Conservation (phyloP, 2,797 vertebrate genomes). For the Gobio occitaniae region DNA sequence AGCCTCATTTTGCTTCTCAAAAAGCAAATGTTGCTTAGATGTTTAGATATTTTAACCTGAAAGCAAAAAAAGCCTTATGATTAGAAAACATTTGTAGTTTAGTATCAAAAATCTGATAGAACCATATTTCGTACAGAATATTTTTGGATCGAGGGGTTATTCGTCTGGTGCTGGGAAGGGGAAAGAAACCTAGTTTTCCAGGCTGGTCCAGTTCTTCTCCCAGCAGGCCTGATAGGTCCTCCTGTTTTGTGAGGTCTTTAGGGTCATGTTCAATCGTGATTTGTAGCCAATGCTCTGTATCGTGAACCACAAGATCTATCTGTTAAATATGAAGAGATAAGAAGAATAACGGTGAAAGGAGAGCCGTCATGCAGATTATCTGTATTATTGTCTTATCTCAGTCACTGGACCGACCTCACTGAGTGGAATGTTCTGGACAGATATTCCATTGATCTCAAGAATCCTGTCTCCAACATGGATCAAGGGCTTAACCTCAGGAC, state of each 20-base stretch:
- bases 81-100: background rate
- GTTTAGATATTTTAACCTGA: background rate
- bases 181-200: constrained; percentile 63
- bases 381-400: background rate
- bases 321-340: constrained; percentile 62
- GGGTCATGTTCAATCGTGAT: constrained; percentile 94
- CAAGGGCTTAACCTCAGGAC: constrained; percentile 87
- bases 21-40: background rate
- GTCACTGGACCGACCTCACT: constrained; percentile 82
- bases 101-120: background rate
- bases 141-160: constrained; percentile 70
- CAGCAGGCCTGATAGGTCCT: constrained; percentile 44
- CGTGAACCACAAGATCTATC: constrained; percentile 90
- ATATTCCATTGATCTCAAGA: constrained; percentile 93
- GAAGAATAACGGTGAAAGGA: background rate
- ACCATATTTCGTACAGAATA: constrained; percentile 81
- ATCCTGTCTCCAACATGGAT: constrained; percentile 91
- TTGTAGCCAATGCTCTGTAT: constrained; percentile 89
- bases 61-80: background rate
- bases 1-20: background rate
- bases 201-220: constrained; percentile 70
- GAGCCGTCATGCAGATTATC: background rate
- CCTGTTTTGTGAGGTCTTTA: constrained; percentile 63
- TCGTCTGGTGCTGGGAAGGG: constrained; percentile 68
- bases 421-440: constrained; percentile 85